Base-by-base conservation (phyloP, 1,140 invertebrate genomes). In the Wiebesia pumilae region DNA sequence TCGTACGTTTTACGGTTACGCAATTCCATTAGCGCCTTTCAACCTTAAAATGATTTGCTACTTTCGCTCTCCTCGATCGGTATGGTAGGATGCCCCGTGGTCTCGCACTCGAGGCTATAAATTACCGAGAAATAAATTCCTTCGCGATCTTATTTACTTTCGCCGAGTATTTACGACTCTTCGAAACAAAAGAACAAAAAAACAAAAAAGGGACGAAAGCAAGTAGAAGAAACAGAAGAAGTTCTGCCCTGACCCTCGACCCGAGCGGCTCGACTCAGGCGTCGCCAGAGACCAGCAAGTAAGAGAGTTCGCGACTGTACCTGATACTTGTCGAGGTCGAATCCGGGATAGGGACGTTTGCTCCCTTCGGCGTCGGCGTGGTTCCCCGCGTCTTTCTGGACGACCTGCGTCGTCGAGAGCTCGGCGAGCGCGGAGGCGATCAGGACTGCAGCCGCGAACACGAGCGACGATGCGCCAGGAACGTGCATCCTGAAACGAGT, bases 271-370 rank as follows among this genome's bases (percentile, higher is more conserved):
- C 43, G 43, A 47, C 14, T 14, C 6, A 7, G 6, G 14, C 43
- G 6, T 47, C 43, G 14, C 43, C 43, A 7, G 6, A 47, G 43
- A 47, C 43, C 14, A 6, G 6, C 6, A 47, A 14, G 43, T 54
- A 54, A 54, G 51, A 16, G 1, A 16, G 14, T 54, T 54, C 19
- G 2, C 9, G 2, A 19, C 19, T 19, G 27, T 81, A 85, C 84
- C 84, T 85, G 77, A 30, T 80, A 85, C 19, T 71, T 80, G 19
- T 85, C 47, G 1, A 85, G 30, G 24, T 85, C 65, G 81, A 47
- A 54, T 27, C 3, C 35, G 19, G 54, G 33, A 6, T 58, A 9
- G 16, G 38, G 35, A 6, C 27, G 58, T 40, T 43, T 81, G 16
- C 16, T 43, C 4, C 6, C 62, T n/a, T 81, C 62, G 62, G 19